Evolutionary conservation across 2,113 vertebrate species (phyloP).

Genomic region (Tretioscincus oriximinensis): DNA sequence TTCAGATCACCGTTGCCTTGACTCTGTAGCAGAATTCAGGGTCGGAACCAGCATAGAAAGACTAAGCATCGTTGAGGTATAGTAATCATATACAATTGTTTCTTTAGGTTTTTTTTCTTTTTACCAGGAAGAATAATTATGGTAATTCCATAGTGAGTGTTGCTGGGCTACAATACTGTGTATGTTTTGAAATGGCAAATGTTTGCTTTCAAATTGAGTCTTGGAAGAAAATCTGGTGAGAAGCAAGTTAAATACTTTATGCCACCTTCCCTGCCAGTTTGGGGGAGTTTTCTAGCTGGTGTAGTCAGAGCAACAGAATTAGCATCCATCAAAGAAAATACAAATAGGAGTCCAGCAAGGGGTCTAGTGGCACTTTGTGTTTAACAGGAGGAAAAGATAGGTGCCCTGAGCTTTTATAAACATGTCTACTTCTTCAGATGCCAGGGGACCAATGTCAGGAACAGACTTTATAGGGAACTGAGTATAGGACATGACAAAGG

Average conservation of each 20-base stretch:
- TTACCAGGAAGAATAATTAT: not conserved
- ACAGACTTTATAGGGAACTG: no score
- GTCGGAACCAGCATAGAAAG: conserved; percentile 76
- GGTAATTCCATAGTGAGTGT: not conserved
- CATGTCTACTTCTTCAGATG: no score
- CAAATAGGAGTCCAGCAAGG: no score
- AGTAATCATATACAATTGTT: not conserved
- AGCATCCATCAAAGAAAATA: no score
- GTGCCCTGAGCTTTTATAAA: no score
- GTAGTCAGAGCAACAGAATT: not conserved
- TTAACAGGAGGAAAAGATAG: no score
- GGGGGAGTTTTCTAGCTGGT: not conserved
- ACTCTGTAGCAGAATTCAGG: conserved; percentile 76
- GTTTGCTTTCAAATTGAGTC: not conserved
- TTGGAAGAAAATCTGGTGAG: not conserved
- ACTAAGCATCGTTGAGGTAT: conserved; percentile 80
- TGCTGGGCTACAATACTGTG: not conserved
- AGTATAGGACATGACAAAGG: no score
- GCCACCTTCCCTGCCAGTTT: no score
- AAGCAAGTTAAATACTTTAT: not conserved
- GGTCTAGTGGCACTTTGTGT: no score
- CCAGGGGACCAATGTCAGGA: no score
- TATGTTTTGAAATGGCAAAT: not conserved
- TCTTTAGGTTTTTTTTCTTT: no score
- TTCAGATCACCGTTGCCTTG: conserved; percentile 80